Evolutionary conservation across 2,888 invertebrate species (phyloP).

Genomic region (Polylopha cassiicola): DNA sequence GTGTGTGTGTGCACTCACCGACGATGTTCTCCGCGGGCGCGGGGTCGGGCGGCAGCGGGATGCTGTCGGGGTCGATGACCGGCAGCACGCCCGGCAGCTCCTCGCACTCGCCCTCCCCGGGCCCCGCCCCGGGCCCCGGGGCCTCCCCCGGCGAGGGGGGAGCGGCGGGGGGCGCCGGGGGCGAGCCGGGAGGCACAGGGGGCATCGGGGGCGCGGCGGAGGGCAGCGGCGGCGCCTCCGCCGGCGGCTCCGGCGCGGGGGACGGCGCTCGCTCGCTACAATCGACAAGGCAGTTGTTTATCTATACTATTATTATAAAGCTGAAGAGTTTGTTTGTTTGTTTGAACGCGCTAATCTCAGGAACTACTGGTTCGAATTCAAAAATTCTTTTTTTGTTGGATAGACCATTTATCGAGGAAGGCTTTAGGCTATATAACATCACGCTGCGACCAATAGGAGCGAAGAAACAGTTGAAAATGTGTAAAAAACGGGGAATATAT

Average conservation of each 20-base stretch:
- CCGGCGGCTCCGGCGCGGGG: background rate
- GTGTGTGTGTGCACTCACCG: background rate
- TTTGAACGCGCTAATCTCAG: no score
- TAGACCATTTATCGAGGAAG: no score
- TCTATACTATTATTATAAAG: no score
- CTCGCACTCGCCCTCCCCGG: background rate
- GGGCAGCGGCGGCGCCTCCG: background rate
- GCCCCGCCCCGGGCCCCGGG: background rate
- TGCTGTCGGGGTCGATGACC: conserved; percentile 26
- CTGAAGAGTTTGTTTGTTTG: no score
- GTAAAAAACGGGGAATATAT: no score
- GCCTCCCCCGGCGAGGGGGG: background rate
- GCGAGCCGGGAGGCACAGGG: background rate
- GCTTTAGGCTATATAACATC: no score
- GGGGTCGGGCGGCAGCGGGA: conserved; percentile 32
- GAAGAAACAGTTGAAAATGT: no score
- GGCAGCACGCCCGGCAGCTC: background rate
- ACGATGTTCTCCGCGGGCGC: conserved; percentile 9
- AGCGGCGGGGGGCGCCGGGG: background rate
- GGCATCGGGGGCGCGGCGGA: background rate
- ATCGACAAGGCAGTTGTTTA: no score
- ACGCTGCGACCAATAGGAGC: no score
- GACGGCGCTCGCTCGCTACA: background rate
- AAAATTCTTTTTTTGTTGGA: no score
- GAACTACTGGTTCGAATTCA: no score